These are phyloP conservation scores for Smittia sp. DNA, from an alignment of 2,888 invertebrate species.

Conservation along the genomic window DNA sequence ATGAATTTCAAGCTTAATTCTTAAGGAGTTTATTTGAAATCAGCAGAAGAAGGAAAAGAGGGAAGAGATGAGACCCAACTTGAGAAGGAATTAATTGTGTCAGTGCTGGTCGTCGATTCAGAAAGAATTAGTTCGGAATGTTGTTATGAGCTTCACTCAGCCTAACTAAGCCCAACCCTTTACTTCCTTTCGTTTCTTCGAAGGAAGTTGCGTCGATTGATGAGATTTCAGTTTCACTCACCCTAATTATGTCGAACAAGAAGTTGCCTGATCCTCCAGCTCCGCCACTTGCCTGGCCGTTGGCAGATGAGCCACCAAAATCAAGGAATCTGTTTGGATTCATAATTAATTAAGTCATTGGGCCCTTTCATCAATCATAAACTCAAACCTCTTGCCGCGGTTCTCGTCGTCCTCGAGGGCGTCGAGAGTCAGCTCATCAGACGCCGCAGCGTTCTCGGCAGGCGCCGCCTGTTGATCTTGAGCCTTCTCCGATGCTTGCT, in stretches of 20 bases:
- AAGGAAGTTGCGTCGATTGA: not conserved
- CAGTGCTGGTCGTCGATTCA: no score
- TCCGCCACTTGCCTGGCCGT: slow-evolving; percentile 45
- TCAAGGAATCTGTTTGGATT: slow-evolving; percentile 58
- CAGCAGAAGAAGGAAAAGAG: no score
- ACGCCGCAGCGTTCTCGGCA: slow-evolving; percentile 63
- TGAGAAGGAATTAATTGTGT: no score
- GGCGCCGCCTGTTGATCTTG: slow-evolving; percentile 49
- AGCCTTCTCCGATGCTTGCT: slow-evolving; percentile 33
- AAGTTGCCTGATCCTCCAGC: slow-evolving; percentile 82
- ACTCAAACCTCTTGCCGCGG: slow-evolving; percentile 68
- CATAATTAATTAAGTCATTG: slow-evolving; percentile 35
- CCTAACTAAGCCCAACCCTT: no score
- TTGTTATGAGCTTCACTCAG: no score
- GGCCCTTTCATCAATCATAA: slow-evolving; percentile 19
- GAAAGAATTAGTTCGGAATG: no score
- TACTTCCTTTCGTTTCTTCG: not conserved
- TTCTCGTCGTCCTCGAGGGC: slow-evolving; percentile 74
- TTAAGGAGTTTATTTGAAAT: no score
- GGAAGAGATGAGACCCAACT: no score
- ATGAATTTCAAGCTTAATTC: no score
- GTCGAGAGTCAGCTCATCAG: slow-evolving; percentile 68
- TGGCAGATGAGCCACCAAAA: slow-evolving; percentile 55
- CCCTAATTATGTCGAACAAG: slow-evolving; percentile 84
- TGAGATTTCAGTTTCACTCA: slow-evolving; percentile 56